Evolutionary conservation across 2,113 vertebrate species (phyloP).

Genomic region (Tautogolabrus adspersus): DNA sequence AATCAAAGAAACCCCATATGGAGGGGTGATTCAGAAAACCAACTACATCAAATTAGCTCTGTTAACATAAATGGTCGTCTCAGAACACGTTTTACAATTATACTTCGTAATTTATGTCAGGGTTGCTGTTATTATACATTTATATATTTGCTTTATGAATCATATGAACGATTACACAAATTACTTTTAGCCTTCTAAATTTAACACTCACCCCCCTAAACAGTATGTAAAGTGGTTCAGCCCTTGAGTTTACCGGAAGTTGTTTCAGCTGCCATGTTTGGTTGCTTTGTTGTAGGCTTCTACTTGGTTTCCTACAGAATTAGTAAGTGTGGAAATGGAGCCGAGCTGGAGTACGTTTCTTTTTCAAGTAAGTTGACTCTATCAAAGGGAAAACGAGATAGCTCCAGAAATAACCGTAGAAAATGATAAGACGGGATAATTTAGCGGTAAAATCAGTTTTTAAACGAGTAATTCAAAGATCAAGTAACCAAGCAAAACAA

Average conservation of each 20-base stretch:
- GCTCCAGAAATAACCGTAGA: slow-evolving; percentile 25
- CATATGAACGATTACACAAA: accelerated
- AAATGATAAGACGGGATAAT: neutral
- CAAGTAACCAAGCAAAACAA: slow-evolving; percentile 83
- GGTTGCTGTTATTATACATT: accelerated
- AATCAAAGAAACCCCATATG: slow-evolving; percentile 16
- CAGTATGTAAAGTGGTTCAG: slow-evolving; percentile 77
- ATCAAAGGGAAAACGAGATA: slow-evolving; percentile 35
- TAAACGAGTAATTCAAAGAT: slow-evolving; percentile 69
- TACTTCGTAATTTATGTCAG: neutral
- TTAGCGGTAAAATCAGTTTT: slow-evolving; percentile 60
- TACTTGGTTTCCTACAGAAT: slow-evolving; percentile 87
- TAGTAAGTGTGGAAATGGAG: slow-evolving; percentile 89
- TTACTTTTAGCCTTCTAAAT: neutral
- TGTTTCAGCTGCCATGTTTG: slow-evolving; percentile 92
- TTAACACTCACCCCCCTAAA: neutral
- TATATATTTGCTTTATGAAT: accelerated
- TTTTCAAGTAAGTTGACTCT: slow-evolving; percentile 88
- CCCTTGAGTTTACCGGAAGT: slow-evolving; percentile 90
- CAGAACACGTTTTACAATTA: accelerated
- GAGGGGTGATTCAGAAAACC: slow-evolving; percentile 46
- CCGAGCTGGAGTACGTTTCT: slow-evolving; percentile 94
- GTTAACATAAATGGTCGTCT: accelerated
- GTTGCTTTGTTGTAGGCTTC: slow-evolving; percentile 93
- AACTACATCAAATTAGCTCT: neutral